Evolutionary conservation across 2,113 vertebrate species (phyloP).

Genomic region (Embiotoca jacksoni): DNA sequence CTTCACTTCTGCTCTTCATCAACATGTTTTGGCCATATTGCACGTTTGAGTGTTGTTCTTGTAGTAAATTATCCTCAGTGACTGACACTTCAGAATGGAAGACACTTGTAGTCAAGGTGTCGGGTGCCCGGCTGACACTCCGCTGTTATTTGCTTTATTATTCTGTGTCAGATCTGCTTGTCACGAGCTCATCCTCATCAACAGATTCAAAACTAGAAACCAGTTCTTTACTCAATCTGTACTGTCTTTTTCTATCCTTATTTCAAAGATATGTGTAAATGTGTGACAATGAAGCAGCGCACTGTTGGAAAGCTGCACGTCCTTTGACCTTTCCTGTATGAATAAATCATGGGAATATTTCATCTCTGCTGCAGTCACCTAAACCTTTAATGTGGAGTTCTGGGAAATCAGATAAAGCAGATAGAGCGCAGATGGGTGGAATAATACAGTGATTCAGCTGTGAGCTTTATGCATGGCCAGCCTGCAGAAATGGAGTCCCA

Average conservation of each 20-base stretch:
- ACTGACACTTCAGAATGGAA: conserved; percentile 9
- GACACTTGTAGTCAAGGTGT: background rate
- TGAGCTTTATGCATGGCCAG: conserved; percentile 52
- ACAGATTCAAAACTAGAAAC: conserved; percentile 10
- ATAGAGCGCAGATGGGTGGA: conserved; percentile 47
- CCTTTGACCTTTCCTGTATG: conserved; percentile 29
- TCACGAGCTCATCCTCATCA: conserved; percentile 1
- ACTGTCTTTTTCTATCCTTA: background rate
- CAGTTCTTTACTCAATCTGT: background rate
- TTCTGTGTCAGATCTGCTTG: conserved; percentile 7
- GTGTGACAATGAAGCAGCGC: conserved; percentile 8
- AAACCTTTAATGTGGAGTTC: conserved; percentile 32
- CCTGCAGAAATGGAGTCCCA: conserved; percentile 25
- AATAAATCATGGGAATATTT: conserved; percentile 28
- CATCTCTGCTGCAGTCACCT: conserved; percentile 18
- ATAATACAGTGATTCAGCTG: conserved; percentile 58
- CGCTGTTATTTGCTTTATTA: background rate
- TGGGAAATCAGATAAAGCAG: conserved; percentile 43
- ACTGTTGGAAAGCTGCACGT: background rate
- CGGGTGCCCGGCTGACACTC: too few relatives aligned
- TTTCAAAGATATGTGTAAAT: background rate
- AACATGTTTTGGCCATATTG: background rate
- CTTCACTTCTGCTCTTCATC: background rate
- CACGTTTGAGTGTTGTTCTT: conserved; percentile 7
- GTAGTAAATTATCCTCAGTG: conserved; percentile 16